phyloP scores from a whole-genome alignment of 2,113 vertebrate species.

The Barnardius zonarius region DNA sequence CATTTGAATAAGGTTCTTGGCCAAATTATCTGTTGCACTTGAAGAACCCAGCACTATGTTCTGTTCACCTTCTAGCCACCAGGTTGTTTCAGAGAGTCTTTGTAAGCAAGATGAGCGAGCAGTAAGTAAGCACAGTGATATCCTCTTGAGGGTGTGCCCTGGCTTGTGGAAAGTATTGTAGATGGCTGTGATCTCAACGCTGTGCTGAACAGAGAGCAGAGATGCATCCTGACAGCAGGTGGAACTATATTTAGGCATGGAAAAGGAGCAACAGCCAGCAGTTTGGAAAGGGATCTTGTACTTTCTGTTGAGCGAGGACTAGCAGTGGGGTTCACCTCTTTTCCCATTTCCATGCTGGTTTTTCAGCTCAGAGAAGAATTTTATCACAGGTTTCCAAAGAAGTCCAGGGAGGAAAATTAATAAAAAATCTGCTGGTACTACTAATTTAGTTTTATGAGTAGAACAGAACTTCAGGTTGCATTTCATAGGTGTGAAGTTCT shows the following conservation, averaged over 20 bases:
- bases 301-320: background rate
- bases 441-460: background rate
- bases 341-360: background rate
- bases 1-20: background rate
- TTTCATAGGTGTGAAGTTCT: background rate
- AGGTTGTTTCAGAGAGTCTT: background rate
- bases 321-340: background rate
- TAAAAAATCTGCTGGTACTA: background rate
- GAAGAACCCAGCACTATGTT: background rate
- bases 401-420: background rate
- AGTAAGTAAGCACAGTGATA: background rate
- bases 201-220: background rate
- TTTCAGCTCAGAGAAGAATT: background rate
- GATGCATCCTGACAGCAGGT: background rate
- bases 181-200: background rate
- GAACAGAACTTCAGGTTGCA: background rate
- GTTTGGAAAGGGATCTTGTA: background rate
- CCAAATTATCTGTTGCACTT: background rate
- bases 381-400: background rate
- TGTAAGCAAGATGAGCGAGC: rapidly evolving
- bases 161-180: background rate
- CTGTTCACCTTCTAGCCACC: background rate
- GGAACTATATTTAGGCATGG: background rate
- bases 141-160: background rate
- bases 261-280: background rate